phyloP scores from a whole-genome alignment of 2,888 invertebrate species.

The Hedychridium roseum region DNA sequence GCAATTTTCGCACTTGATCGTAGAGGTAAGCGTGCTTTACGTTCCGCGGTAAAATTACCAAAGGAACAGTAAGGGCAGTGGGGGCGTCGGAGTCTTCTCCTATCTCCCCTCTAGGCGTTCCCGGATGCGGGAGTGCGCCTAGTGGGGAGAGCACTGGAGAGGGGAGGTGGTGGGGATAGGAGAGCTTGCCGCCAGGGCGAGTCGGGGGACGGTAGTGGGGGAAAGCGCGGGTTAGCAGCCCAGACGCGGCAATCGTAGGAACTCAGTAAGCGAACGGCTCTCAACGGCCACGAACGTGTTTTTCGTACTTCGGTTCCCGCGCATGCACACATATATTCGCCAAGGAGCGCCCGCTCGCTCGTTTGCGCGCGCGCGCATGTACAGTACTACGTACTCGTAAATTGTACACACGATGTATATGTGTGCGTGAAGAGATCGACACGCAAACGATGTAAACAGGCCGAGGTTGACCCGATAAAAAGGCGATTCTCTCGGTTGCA shows the following conservation, averaged over 20 bases:
- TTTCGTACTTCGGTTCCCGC: slow-evolving; percentile 46
- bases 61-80: not conserved
- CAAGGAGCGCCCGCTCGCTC: too few relatives aligned
- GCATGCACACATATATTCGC: slow-evolving; percentile 42
- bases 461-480: slow-evolving; percentile 38
- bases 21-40: slow-evolving; percentile 43
- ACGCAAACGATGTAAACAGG: too few relatives aligned
- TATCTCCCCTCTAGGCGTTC: slow-evolving; percentile 22
- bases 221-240: slow-evolving; percentile 61
- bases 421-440: too few relatives aligned
- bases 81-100: slow-evolving; percentile 1
- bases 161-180: slow-evolving; percentile 20
- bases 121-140: slow-evolving; percentile 35
- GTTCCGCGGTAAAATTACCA: slow-evolving; percentile 44
- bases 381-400: too few relatives aligned
- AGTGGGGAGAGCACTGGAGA: slow-evolving; percentile 2
- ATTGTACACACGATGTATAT: slow-evolving; percentile 19
- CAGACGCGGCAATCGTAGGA: slow-evolving; percentile 52
- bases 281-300: slow-evolving; percentile 51
- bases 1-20: slow-evolving; percentile 50
- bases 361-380: too few relatives aligned
- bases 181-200: slow-evolving; percentile 33
- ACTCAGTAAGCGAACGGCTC: slow-evolving; percentile 61
- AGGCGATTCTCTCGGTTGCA: too few relatives aligned
- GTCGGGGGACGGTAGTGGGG: slow-evolving; percentile 31